Evolutionary conservation across 2,113 vertebrate species (phyloP).

Genomic region (Hippocampus comes): DNA sequence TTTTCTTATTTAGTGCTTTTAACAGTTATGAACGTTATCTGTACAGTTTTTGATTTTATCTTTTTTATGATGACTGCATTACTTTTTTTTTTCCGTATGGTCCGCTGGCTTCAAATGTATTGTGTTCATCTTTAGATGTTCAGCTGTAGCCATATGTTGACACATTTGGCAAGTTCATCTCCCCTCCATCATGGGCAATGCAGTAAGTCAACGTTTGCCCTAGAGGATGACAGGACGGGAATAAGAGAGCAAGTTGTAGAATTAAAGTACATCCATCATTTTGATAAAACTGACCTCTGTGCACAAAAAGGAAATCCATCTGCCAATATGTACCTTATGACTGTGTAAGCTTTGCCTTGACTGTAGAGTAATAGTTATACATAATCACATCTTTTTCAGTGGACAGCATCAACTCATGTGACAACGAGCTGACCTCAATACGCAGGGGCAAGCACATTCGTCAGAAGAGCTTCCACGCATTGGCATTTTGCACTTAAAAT

Average conservation of each 20-base stretch:
- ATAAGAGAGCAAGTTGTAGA: constrained; percentile 7
- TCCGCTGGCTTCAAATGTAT: background rate
- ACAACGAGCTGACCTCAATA: background rate
- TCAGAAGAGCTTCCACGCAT: background rate
- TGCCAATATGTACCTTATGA: constrained; percentile 10
- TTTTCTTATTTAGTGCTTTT: background rate
- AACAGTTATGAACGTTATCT: background rate
- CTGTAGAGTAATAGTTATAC: background rate
- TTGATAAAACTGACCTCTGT: constrained; percentile 2
- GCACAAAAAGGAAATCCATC: constrained; percentile 7
- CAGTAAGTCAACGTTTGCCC: background rate
- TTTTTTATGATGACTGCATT: too few species aligned
- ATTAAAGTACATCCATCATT: constrained; percentile 13
- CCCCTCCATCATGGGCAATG: background rate
- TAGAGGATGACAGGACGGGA: constrained; percentile 3
- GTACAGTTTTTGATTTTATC: background rate
- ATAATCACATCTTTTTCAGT: background rate
- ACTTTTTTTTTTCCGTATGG: background rate
- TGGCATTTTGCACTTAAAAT: too few species aligned
- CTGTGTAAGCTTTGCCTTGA: constrained; percentile 2
- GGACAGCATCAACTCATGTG: background rate
- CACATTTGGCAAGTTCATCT: constrained; percentile 9
- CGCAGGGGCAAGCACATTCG: background rate
- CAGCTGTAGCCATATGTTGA: background rate
- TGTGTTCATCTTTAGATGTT: background rate